Evolutionary conservation across 2,113 vertebrate species (phyloP), one percentile per base, ranked within the genome.

Genomic region (Scomber colias): DNA sequence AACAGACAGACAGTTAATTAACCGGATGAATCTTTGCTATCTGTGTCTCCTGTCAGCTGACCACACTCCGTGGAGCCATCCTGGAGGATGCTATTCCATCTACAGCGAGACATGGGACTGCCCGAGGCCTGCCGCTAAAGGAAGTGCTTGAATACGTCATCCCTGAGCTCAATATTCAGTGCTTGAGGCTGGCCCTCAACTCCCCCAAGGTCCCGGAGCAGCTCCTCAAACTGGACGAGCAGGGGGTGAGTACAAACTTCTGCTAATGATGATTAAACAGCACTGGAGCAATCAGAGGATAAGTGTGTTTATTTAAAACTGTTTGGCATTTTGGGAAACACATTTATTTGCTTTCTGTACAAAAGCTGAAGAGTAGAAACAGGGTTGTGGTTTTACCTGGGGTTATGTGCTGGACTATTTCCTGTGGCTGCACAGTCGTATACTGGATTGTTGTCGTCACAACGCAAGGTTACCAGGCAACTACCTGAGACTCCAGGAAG

Each of bases 91-190:
- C 98, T 2, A 95, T 99, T 31, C 97, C 98, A 40, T 98, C 98
- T 72, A 98, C 97, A 0, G 96, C 97, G 0, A 94, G 97, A 65
- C 98, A 99, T 0, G 98, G 98, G 72, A 98, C 96, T 0, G 96
- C 98, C 9, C 96, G 98, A 0, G 98, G 97, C 2, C 95, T 99
- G 16, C 98, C 98, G 0, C 96, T 98, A 60, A 99, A 98, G 84
- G 98, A 99, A 81, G 97, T 99, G 1, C 94, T 99, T 4, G 98
- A 99, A 63, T 99, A 98, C 4, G 97, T 98, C 60, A 92, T 99
- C 82, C 98, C 98, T 0, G 98, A 98, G 87, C 94, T 99, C 48
- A 96, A 96, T 73, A 97, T 98, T 83, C 96, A 93, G 79, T 98
- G 97, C 89, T 94, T 99, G 77, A 94, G 97, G 50, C 96, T 98